Conservation (phyloP, 2,888 invertebrate genomes). For the Acleris literana region DNA sequence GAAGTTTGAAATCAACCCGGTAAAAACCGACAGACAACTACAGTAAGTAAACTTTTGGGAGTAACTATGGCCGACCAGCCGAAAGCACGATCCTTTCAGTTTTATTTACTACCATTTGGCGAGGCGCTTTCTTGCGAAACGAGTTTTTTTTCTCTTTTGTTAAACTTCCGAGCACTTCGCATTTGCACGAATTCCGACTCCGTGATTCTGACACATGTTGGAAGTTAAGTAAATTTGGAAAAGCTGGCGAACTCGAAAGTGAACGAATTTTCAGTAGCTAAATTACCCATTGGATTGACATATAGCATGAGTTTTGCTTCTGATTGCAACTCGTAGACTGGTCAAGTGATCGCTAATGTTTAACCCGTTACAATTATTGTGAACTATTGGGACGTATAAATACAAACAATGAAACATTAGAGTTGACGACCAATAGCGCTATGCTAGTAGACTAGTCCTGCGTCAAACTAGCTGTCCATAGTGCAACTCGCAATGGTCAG, state of each 20-base stretch:
- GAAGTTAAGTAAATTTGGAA: neutral
- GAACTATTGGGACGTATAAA: neutral
- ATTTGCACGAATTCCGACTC: slow-evolving; percentile 19
- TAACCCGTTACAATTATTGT: slow-evolving; percentile 4
- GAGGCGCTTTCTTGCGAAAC: slow-evolving; percentile 27
- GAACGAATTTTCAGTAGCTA: neutral
- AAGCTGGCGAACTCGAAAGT: neutral
- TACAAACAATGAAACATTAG: slow-evolving; percentile 16
- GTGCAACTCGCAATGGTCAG: slow-evolving; percentile 63
- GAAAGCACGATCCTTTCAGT: slow-evolving; percentile 23
- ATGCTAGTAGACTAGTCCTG: slow-evolving; percentile 41
- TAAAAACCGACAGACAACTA: too few species aligned
- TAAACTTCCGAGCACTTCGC: slow-evolving; percentile 21
- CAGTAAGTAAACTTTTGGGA: too few species aligned
- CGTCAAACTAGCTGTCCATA: slow-evolving; percentile 75
- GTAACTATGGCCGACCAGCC: neutral
- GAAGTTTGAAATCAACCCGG: too few species aligned
- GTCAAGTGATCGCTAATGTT: slow-evolving; percentile 24
- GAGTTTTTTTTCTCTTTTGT: slow-evolving; percentile 25
- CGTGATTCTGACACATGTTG: slow-evolving; percentile 10
- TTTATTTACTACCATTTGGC: slow-evolving; percentile 34
- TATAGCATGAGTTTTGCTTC: slow-evolving; percentile 11
- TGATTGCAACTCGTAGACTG: slow-evolving; percentile 11
- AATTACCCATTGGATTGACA: neutral
- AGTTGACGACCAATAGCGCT: slow-evolving; percentile 1